Conservation (phyloP, 1,140 invertebrate genomes). For the roundworm (Caenorhabditis elegans) region WBcel235 BX284602.5:5923501-5924000, state of each 20-base stretch:
- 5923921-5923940: background rate
- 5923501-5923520: background rate
- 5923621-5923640: background rate
- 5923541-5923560: no score
- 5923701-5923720: background rate
- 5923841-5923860: slow-evolving; percentile 2
- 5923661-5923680: background rate
- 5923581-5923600: background rate
- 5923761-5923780: background rate
- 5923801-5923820: background rate
- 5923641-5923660: background rate
- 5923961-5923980: slow-evolving; percentile 13
- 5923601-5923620: background rate
- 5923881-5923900: background rate
- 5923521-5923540: no score
- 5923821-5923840: background rate
- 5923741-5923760: background rate
- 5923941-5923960: background rate
- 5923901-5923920: background rate
- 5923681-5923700: background rate
- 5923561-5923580: background rate
- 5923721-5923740: background rate
- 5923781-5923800: background rate
- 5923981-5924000: background rate
- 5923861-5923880: no score